Evolutionary conservation across 1,140 invertebrate genomes (phyloP).

Genomic region (Pygmarrhopalites habei): DNA sequence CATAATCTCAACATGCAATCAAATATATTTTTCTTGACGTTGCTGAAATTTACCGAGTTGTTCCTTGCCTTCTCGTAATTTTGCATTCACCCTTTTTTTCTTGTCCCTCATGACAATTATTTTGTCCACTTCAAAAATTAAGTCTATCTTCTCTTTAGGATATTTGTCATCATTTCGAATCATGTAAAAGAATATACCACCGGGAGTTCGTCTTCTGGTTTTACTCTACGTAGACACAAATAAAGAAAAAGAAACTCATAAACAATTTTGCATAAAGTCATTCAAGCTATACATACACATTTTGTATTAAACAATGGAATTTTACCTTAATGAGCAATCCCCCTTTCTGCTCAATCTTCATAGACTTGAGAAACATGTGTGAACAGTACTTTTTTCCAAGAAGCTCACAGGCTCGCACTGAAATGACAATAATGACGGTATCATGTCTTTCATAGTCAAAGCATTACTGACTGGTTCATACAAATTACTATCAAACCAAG

Average conservation of each 20-base stretch:
- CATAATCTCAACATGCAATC: not conserved
- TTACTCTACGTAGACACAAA: constrained; percentile 22
- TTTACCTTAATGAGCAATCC: constrained; percentile 32
- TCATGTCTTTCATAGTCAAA: too few species aligned
- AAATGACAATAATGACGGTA: not conserved
- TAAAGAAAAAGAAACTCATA: not conserved
- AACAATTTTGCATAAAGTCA: not conserved
- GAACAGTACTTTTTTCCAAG: constrained; percentile 19
- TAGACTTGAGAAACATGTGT: constrained; percentile 27
- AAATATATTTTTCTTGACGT: not conserved
- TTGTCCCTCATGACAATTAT: not conserved
- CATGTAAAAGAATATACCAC: constrained; percentile 34
- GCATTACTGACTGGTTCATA: too few species aligned
- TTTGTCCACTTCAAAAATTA: constrained; percentile 25
- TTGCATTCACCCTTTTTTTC: not conserved
- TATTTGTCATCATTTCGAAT: constrained; percentile 22
- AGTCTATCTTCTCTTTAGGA: constrained; percentile 14
- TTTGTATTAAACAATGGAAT: too few species aligned
- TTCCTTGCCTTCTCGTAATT: not conserved
- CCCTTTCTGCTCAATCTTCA: constrained; percentile 33
- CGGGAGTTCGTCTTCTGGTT: constrained; percentile 25
- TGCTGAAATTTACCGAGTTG: not conserved
- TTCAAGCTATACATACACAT: not conserved
- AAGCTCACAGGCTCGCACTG: constrained; percentile 16
- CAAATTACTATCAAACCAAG: too few species aligned